Conservation (phyloP, 2,888 invertebrate species). For the Melipona beecheii region DNA sequence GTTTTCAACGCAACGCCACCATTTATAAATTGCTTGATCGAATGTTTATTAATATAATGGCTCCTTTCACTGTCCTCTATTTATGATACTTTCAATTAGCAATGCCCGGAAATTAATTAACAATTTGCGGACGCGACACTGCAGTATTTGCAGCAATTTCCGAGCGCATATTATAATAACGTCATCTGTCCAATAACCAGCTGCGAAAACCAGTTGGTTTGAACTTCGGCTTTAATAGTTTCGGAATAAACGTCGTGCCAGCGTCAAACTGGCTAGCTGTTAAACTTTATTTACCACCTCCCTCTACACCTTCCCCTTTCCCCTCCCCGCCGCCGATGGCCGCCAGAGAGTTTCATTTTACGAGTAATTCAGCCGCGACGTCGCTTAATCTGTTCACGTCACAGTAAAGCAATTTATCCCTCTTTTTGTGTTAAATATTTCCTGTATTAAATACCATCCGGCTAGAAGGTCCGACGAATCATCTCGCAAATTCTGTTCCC, state of each 20-base stretch:
- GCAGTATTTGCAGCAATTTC: slow-evolving; percentile 52
- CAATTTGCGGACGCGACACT: slow-evolving; percentile 38
- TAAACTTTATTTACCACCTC: slow-evolving; percentile 72
- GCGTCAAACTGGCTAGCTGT: slow-evolving; percentile 65
- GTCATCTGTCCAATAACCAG: slow-evolving; percentile 58
- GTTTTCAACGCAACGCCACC: neutral
- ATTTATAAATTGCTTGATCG: neutral
- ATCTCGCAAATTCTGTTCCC: neutral
- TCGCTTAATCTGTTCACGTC: slow-evolving; percentile 45
- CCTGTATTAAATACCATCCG: neutral
- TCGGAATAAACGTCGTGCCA: slow-evolving; percentile 71
- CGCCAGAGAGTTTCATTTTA: slow-evolving; percentile 61
- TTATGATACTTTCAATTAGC: slow-evolving; percentile 31
- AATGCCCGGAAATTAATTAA: slow-evolving; percentile 56
- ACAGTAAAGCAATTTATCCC: slow-evolving; percentile 28
- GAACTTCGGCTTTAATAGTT: slow-evolving; percentile 68
- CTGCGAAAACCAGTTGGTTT: slow-evolving; percentile 51
- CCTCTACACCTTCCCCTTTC: slow-evolving; percentile 1
- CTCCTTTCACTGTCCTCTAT: neutral
- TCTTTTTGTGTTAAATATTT: slow-evolving; percentile 12
- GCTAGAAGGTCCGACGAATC: neutral
- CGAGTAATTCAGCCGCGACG: slow-evolving; percentile 65
- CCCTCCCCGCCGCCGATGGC: slow-evolving; percentile 46
- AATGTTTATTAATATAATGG: slow-evolving; percentile 14
- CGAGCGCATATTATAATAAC: slow-evolving; percentile 51